Conservation (phyloP, 2,797 vertebrate genomes). For the Pseudochromis fuscus region DNA sequence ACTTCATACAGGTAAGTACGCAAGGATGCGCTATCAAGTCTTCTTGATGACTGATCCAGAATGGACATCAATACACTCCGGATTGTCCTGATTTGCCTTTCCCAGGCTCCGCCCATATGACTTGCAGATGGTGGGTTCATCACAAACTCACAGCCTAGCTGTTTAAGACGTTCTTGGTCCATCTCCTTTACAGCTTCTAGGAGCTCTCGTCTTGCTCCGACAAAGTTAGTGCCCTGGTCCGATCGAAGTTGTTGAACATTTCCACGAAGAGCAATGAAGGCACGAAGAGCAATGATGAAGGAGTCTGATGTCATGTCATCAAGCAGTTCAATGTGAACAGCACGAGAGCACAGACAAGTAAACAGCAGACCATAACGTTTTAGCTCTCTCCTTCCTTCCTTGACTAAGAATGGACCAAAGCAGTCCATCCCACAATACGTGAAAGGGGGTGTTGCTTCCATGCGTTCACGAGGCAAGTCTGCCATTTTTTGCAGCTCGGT, state of each 20-base stretch:
- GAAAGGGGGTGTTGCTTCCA: not conserved
- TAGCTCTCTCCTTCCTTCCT: not conserved
- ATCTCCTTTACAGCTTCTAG: not conserved
- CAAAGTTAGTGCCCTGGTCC: not conserved
- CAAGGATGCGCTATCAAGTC: not conserved
- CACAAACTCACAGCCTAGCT: not conserved
- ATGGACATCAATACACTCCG: not conserved
- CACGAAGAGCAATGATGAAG: not conserved
- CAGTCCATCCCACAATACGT: too few species aligned
- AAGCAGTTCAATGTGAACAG: not conserved
- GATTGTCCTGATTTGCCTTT: not conserved
- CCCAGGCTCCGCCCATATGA: not conserved
- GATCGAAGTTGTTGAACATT: not conserved
- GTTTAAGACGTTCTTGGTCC: not conserved
- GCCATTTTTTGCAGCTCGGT: too few species aligned
- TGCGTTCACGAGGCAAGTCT: not conserved
- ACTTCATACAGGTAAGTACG: not conserved
- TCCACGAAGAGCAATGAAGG: not conserved
- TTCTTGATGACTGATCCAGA: not conserved
- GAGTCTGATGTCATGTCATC: not conserved
- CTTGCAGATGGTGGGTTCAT: not conserved
- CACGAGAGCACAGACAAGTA: not conserved
- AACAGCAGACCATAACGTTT: not conserved
- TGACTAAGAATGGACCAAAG: not conserved
- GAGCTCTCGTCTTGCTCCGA: not conserved